phyloP scores from a whole-genome alignment of 35 echinoderm and acorn worm species.

The Lytechinus pictus region DNA sequence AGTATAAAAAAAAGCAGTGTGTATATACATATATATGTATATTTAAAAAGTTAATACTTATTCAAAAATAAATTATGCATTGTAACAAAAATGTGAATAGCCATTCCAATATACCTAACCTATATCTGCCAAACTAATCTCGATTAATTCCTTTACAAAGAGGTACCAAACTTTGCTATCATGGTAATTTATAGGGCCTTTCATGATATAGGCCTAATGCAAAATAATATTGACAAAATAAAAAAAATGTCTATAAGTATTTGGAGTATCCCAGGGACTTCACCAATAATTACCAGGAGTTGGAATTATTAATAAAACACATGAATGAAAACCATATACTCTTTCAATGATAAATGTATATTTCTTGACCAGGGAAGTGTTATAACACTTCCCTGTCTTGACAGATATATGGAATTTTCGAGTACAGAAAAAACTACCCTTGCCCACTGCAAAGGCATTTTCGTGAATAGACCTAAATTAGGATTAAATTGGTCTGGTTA shows the following conservation, averaged over 20 bases:
- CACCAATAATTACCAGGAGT: no score
- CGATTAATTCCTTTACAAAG: not conserved
- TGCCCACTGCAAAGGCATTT: not conserved
- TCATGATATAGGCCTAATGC: not conserved
- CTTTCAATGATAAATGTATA: not conserved
- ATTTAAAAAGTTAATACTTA: not conserved
- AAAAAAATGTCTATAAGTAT: no score
- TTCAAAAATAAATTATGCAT: not conserved
- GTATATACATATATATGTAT: not conserved
- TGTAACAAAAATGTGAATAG: no score
- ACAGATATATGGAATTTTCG: not conserved
- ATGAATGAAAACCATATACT: not conserved
- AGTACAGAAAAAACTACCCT: not conserved
- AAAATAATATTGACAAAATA: no score
- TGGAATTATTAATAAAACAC: no score
- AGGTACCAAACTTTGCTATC: not conserved
- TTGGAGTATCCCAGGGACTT: no score
- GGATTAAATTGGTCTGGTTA: conserved; percentile 18
- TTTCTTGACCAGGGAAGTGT: no score
- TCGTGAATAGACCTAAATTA: not conserved
- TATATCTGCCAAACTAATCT: not conserved
- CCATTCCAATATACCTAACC: not conserved
- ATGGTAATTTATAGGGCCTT: not conserved
- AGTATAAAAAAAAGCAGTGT: not conserved
- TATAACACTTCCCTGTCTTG: no score